Percentiles rank a stretch among this genome's conserved stretches.
These are phyloP conservation scores for Pammene fasciana DNA, from an alignment of 2,888 invertebrate genomes.

Conservation along the genomic window DNA sequence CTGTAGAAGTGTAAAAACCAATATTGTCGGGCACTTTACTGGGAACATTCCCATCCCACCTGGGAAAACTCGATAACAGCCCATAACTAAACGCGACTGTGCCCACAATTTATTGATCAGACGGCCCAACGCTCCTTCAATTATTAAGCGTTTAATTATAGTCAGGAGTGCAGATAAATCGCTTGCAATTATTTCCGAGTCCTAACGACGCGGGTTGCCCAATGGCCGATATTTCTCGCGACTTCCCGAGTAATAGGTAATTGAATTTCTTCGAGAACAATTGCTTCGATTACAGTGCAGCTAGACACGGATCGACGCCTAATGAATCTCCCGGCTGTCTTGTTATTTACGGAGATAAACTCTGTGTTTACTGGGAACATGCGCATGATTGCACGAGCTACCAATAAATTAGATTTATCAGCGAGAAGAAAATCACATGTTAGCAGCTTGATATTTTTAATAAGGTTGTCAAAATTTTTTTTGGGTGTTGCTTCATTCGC, in stretches of 20 bases:
- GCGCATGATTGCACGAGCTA: slow-evolving; percentile 81
- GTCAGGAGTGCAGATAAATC: slow-evolving; percentile 71
- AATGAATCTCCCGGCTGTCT: slow-evolving; percentile 81
- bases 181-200: slow-evolving; percentile 75
- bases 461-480: background rate
- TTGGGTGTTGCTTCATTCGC: background rate
- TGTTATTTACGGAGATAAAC: slow-evolving; percentile 81
- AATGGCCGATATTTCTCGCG: slow-evolving; percentile 69
- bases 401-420: slow-evolving; percentile 79
- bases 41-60: slow-evolving; percentile 1
- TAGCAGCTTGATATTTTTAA: slow-evolving; percentile 45
- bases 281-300: slow-evolving; percentile 79
- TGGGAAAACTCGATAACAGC: background rate
- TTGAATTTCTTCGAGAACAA: slow-evolving; percentile 82
- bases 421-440: slow-evolving; percentile 51
- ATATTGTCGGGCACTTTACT: background rate
- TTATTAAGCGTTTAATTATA: slow-evolving; percentile 79
- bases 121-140: slow-evolving; percentile 68
- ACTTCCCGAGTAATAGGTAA: slow-evolving; percentile 64
- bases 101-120: slow-evolving; percentile 67
- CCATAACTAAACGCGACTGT: slow-evolving; percentile 19
- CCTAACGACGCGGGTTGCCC: slow-evolving; percentile 72
- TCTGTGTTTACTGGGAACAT: slow-evolving; percentile 79
- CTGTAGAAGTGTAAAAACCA: too few species aligned
- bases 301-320: slow-evolving; percentile 79